Conservation (phyloP, 2,888 invertebrate genomes). For the Andrena trimmerana region DNA sequence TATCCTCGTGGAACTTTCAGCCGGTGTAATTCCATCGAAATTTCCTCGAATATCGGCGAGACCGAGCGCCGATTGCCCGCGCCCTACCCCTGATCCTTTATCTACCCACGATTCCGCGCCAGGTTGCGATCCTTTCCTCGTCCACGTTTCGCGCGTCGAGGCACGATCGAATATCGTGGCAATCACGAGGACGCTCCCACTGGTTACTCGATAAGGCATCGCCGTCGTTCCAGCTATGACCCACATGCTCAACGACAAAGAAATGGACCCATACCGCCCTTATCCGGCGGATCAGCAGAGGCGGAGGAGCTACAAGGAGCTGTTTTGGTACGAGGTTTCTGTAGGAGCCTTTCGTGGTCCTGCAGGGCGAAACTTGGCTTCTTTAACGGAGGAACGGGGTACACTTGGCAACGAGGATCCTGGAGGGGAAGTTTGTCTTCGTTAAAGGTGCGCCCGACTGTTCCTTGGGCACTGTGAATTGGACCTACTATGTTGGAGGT, state of each 20-base stretch:
- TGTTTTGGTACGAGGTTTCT: background rate
- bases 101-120: slow-evolving; percentile 5
- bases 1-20: slow-evolving; percentile 5
- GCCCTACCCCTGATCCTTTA: background rate
- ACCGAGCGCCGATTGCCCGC: background rate
- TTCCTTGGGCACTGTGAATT: too few species aligned
- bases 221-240: slow-evolving; percentile 39
- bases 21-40: slow-evolving; percentile 24
- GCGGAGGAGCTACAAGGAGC: background rate
- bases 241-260: slow-evolving; percentile 62
- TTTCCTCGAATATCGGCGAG: slow-evolving; percentile 9
- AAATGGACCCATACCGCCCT: slow-evolving; percentile 52
- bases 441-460: too few species aligned
- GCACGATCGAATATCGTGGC: slow-evolving; percentile 43
- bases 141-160: slow-evolving; percentile 31
- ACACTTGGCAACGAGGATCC: too few species aligned
- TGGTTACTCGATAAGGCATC: slow-evolving; percentile 54
- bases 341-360: background rate
- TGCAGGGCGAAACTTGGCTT: background rate
- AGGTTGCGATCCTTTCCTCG: slow-evolving; percentile 2
- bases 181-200: slow-evolving; percentile 39
- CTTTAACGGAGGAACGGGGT: too few species aligned
- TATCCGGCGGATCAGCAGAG: slow-evolving; percentile 12
- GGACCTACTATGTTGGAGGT: too few species aligned
- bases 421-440: too few species aligned